phyloP scores from a whole-genome alignment of 1,140 invertebrate species.

The Cephus cinctus region DNA sequence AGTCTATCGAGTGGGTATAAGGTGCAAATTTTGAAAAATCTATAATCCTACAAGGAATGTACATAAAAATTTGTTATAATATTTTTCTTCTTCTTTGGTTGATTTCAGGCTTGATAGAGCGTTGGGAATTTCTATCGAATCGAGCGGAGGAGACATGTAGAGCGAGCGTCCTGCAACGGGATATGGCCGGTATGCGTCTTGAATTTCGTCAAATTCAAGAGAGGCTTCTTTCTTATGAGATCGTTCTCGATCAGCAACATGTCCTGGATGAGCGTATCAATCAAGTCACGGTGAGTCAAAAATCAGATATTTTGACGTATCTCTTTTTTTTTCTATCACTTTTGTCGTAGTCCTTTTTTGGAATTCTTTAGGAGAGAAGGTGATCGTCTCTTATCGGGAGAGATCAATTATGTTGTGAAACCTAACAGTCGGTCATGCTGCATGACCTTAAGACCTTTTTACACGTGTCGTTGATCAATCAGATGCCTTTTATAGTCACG shows the following conservation, averaged over 20 bases:
- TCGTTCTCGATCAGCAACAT: conserved; percentile 43
- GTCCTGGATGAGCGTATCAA: conserved; percentile 57
- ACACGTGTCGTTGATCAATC: too few relatives aligned
- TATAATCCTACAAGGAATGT: neutral
- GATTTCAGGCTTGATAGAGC: conserved; percentile 58
- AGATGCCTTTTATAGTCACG: too few relatives aligned
- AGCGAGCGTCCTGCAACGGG: conserved; percentile 51
- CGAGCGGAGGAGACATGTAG: conserved; percentile 57
- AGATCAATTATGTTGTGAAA: too few relatives aligned
- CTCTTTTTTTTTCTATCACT: neutral
- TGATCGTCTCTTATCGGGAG: too few relatives aligned
- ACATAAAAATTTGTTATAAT: neutral
- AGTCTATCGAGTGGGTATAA: too few relatives aligned
- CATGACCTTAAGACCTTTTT: too few relatives aligned
- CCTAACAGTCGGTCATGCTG: too few relatives aligned
- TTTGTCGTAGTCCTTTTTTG: neutral
- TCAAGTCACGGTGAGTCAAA: conserved; percentile 55
- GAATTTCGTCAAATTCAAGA: conserved; percentile 45
- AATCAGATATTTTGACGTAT: conserved; percentile 12
- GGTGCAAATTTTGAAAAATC: neutral
- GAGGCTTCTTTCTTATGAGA: conserved; percentile 43
- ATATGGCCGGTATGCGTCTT: conserved; percentile 49
- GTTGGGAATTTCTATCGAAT: conserved; percentile 59
- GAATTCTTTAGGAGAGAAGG: neutral
- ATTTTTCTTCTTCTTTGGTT: conserved; percentile 16